Base-by-base conservation (phyloP, 2,797 vertebrate genomes). In the Gephyroberyx darwinii region DNA sequence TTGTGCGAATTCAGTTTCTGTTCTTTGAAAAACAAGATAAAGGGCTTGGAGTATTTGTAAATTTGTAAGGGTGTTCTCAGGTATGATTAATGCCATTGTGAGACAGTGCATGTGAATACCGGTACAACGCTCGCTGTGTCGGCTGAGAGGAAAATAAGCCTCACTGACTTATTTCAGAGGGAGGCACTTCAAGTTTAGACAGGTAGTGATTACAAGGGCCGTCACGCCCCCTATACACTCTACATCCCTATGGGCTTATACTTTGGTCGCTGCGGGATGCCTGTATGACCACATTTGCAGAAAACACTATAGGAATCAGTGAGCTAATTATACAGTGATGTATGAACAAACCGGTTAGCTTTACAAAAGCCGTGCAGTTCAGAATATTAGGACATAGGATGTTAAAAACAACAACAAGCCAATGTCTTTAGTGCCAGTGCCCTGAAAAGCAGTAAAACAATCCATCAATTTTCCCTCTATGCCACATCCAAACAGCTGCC, bases 11-110 rank as follows among this genome's bases (percentile, higher is more conserved):
- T 71, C 63, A 75, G 78, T 84, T 77, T 83, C 68, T 84, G 73
- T 58, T 68, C 63, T 79, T 77, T 76, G 51, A 69, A 62, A 75
- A 77, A 74, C 71, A 59, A 64, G 35, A 72, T 75, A 72, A 79
- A 86, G 74, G 74, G 72, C 75, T 71, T 83, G 19, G 60, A 82
- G 77, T 57, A 64, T 72, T 80, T 70, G 82, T 71, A 78, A 35
- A 26, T 26, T 26, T 35, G 33, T 35, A 26, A 65, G 81, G 71
- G 63, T 69, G 63, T 71, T 77, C 35, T 58, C 8, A 33, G 72
- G 48, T 78, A 54, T 69, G 65, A 71, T 35, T 5, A 47, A 79
- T 69, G 75, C 33, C 67, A 77, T 58, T 75, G 70, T 76, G 60
- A 74, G 70, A 60, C 35, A 71, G 55, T 65, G 72, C 58, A 65